These are phyloP conservation scores for Maniola jurtina DNA, from an alignment of 1,140 invertebrate species.

Conservation along the genomic window DNA sequence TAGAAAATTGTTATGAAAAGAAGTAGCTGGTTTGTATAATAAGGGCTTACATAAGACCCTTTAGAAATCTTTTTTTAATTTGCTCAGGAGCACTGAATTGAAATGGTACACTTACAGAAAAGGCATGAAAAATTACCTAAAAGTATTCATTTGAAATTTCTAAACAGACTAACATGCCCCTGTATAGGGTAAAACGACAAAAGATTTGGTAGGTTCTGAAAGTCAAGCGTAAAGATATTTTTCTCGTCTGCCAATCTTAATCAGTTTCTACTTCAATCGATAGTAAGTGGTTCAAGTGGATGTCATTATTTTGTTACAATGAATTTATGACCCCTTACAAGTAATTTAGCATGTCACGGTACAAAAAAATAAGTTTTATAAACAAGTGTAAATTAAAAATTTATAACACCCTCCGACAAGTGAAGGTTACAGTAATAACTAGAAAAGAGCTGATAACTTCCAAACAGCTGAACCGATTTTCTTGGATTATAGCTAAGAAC, in stretches of 20 bases:
- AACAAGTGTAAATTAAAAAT: too few relatives aligned
- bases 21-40: slow-evolving; percentile 16
- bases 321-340: slow-evolving; percentile 29
- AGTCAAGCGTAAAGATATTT: slow-evolving; percentile 25
- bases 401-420: too few relatives aligned
- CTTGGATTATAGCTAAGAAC: too few relatives aligned
- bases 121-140: not conserved
- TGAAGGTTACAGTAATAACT: too few relatives aligned
- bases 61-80: slow-evolving; percentile 6
- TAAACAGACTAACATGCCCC: too few relatives aligned
- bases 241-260: slow-evolving; percentile 35
- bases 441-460: too few relatives aligned
- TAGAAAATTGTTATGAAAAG: slow-evolving; percentile 27
- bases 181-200: not conserved
- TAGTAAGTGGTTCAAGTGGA: slow-evolving; percentile 38
- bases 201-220: slow-evolving; percentile 2
- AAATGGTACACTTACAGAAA: not conserved
- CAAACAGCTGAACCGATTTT: too few relatives aligned
- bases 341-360: slow-evolving; percentile 26
- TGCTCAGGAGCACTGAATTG: not conserved
- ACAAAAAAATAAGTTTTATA: slow-evolving; percentile 13
- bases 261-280: slow-evolving; percentile 33
- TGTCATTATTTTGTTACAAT: slow-evolving; percentile 42
- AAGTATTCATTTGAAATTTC: not conserved
- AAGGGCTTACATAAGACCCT: slow-evolving; percentile 6